Evolutionary conservation across 2,797 vertebrate species (phyloP), one percentile per base, ranked within the genome.

Genomic region (Pipistrellus nathusii): DNA sequence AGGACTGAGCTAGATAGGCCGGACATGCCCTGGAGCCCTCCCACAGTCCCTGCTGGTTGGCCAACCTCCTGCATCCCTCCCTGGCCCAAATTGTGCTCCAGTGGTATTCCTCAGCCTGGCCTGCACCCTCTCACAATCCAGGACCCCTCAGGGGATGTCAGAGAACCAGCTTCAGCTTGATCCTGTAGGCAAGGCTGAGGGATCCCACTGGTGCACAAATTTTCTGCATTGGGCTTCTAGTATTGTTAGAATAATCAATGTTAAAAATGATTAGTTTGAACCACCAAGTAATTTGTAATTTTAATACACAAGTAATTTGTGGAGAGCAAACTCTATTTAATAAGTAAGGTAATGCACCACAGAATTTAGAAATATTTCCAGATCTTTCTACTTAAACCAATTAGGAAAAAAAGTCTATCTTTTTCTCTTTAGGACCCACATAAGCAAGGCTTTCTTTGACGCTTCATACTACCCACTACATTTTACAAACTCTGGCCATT

Each of bases 321-420:
- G 17, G 77, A 88, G 51, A 81, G 35, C 6, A 83, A 73, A 86
- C 46, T 80, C 15, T 86, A 72, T 69, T 94, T 87, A 53, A 53
- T 78, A 69, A 68, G n/a, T 8, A 66, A 90, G 51, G 38, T 35
- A 41, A 81, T 66, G 8, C 11, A 55, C 21, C 82, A 41, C 18
- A 85, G 35, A 57, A 80, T 14, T 88, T 73, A 94, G 62, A 88
- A 88, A 69, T 30, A 64, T 57, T 88, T 89, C 68, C 59, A 96
- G 32, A 76, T 25, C 21, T 89, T 94, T 80, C 82, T 68, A 27
- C 46, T 20, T 95, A 69, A 93, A 80, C 17, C 44, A 17, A 48
- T 76, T 76, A 66, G 35, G 77, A 41, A 93, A 68, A 18, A 86
- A 85, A 69, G 14, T 64, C 21, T 62, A 27, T 55, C 5, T 93